A percentile compares a stretch with the other conserved stretches of the same genome.
Conservation (phyloP, 35 echinoderm and acorn worm genomes). For the Apostichopus parvimensis region DNA sequence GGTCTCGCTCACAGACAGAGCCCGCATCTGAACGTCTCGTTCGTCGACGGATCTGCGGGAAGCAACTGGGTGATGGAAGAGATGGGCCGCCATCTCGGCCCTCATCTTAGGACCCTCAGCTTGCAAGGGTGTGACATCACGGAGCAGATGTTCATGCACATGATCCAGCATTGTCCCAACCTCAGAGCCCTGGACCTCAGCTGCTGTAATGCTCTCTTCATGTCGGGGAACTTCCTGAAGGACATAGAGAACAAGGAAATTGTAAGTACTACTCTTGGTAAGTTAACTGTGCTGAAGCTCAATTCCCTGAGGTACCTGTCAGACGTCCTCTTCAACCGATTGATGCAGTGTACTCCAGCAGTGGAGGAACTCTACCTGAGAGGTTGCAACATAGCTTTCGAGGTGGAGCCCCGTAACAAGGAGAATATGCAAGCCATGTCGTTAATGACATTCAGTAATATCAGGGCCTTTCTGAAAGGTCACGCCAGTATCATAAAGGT, state of each 20-base stretch:
- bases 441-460: conserved; percentile 72
- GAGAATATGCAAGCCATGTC: conserved; percentile 46
- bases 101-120: conserved; percentile 64
- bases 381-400: conserved; percentile 81
- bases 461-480: conserved; percentile 49
- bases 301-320: conserved; percentile 72
- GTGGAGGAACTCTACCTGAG: conserved; percentile 69
- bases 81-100: conserved; percentile 74
- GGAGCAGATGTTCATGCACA: conserved; percentile 66
- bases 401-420: conserved; percentile 61
- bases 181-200: conserved; percentile 70
- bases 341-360: conserved; percentile 54
- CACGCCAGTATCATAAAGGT: conserved; percentile 31
- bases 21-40: conserved; percentile 75
- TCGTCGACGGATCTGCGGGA: conserved; percentile 68
- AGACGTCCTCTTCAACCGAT: conserved; percentile 71
- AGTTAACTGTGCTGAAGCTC: conserved; percentile 60
- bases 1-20: conserved; percentile 75
- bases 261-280: conserved; percentile 39
- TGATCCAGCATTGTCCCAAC: conserved; percentile 75
- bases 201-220: conserved; percentile 91
- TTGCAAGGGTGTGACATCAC: conserved; percentile 84
- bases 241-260: conserved; percentile 43
- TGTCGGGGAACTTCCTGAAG: conserved; percentile 76
- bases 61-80: conserved; percentile 63